Base-by-base conservation (phyloP, 2,797 vertebrate species). In the Pseudopleuronectes americanus region DNA sequence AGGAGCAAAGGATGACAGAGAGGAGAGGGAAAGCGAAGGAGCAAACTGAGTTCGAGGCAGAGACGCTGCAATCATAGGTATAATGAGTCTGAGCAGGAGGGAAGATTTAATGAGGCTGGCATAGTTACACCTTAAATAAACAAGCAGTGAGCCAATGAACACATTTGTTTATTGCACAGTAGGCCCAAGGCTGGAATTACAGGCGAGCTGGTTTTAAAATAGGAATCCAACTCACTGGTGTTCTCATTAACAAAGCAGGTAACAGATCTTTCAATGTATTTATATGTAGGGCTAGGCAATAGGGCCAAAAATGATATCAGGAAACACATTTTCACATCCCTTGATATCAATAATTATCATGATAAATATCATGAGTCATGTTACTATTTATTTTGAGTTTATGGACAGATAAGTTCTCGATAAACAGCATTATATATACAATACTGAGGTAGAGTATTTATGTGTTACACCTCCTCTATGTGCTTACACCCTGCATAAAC, bases 1-100 rank as follows among this genome's bases (percentile, higher is more conserved):
- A n/a, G 23, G 53, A 61, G 36, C 66, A 78, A 75, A 71, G 48
- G 36, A 71, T 65, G 71, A 81, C 53, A 48, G 63, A 55, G 71
- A 23, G 38, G 19, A 66, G 47, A 79, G 36, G 23, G 74, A 45
- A 66, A 51, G 33, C 1, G 3, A 28, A 10, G 60, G 68, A 41
- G 59, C 16, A 69, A 22, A 54, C 6, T 2, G 17, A 84, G 64
- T 82, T 80, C 61, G 14, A 67, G 28, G 28, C 13, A 36, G 12
- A 64, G n/a, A 58, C 52, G 57, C 12, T 60, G 22, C 28, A 21
- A 65, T 16, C 14, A 19, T 17, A 19, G 43, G 43, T 45, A 19
- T 45, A 45, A 45, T 45, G 43, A 45, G 43, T 45, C 43, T 17
- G 43, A 45, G 43, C 51, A 51, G 54, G 23, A 71, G n/a, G 38